Base-by-base conservation (phyloP, 1,140 invertebrate species). In the Psix sp. region DNA sequence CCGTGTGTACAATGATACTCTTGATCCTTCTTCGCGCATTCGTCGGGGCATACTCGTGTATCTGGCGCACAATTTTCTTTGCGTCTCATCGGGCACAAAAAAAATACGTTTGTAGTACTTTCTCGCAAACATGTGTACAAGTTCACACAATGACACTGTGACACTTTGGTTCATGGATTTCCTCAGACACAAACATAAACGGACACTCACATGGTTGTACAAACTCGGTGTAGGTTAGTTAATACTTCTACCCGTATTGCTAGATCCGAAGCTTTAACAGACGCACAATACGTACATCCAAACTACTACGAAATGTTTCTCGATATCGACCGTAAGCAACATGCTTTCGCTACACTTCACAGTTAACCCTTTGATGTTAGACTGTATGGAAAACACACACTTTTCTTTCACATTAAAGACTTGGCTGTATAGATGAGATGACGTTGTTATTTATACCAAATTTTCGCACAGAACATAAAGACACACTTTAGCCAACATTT, bases 241-340 rank as follows among this genome's bases (percentile, higher is more conserved):
- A 56, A 65, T 66, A 57, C 51, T 18, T 36, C 62, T 48, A 33
- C 16, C 38, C 46, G 38, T 43, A 68, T 59, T 20, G 35, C 60
- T 11, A 29, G 20, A 18, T 17, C 11, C 43, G 26, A 40, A 39
- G 33, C 43, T 11, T 11, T 15, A 11, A 16, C 33, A 39, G 24
- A 56, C 51, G 42, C 36, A 51, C 45, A 15, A 49, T 42, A 49
- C 63, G 35, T 46, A 24, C n/a, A 40, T n/a, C 13, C 43, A 21
- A 56, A 48, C 51, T 13, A 54, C 35, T 52, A 40, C 54, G 33
- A 60, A 54, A 45, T 54, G 56, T 68, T 68, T 60, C 65, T 68
- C 65, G 40, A 68, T 68, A 68, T 68, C 56, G 66, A 60, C 42
- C 49, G 54, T 35, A 49, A 43, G 52, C 63, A 36, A 48, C n/a